phyloP scores from a whole-genome alignment of 92 coral and sea anemone genomes.

The Siderastrea siderea region DNA sequence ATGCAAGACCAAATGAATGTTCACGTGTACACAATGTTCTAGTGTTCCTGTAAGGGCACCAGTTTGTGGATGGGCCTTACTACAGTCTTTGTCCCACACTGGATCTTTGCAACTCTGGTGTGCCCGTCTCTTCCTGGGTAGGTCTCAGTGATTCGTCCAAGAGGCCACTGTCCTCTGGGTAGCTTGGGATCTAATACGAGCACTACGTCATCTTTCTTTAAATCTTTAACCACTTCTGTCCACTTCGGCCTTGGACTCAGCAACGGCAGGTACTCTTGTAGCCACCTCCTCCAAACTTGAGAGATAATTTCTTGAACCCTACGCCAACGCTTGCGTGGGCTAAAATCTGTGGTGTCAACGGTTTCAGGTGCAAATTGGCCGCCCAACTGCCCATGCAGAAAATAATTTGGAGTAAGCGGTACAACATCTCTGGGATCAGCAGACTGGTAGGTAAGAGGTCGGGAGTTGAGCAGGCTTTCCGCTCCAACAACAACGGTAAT shows the following conservation, averaged over 20 bases:
- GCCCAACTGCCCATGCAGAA: slow-evolving; percentile 68
- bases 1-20: neutral
- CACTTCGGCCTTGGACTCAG: slow-evolving; percentile 68
- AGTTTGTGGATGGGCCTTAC: slow-evolving; percentile 63
- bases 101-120: slow-evolving; percentile 75
- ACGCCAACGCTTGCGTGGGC: slow-evolving; percentile 68
- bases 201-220: slow-evolving; percentile 63
- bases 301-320: slow-evolving; percentile 66
- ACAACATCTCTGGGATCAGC: slow-evolving; percentile 55
- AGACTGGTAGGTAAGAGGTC: slow-evolving; percentile 58
- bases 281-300: slow-evolving; percentile 71
- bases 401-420: slow-evolving; percentile 55
- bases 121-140: slow-evolving; percentile 76
- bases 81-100: slow-evolving; percentile 55
- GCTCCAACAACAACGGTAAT: slow-evolving; percentile 57
- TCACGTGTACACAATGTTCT: slow-evolving; percentile 3
- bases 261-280: slow-evolving; percentile 69
- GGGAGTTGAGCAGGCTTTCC: slow-evolving; percentile 54
- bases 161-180: slow-evolving; percentile 71
- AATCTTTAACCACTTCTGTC: slow-evolving; percentile 65
- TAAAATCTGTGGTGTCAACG: slow-evolving; percentile 48
- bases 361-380: slow-evolving; percentile 75
- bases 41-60: slow-evolving; percentile 32
- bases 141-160: slow-evolving; percentile 60
- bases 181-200: slow-evolving; percentile 61